phyloP scores from a whole-genome alignment of 2,797 vertebrate species.

The Ispidina lecontei region DNA sequence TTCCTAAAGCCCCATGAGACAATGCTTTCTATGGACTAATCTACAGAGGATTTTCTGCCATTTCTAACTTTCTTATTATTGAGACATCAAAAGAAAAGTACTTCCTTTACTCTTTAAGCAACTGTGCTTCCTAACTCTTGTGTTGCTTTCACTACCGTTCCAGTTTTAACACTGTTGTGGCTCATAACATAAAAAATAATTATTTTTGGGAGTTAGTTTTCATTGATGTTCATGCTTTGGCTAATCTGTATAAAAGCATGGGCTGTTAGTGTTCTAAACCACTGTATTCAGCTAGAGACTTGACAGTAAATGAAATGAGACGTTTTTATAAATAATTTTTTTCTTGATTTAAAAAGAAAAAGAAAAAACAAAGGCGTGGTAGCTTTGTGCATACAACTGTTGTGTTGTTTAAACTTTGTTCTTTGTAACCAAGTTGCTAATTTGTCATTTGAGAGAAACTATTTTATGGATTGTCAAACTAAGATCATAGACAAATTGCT shows the following conservation, averaged over 20 bases:
- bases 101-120: slow-evolving; percentile 69
- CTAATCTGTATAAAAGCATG: slow-evolving; percentile 72
- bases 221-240: slow-evolving; percentile 72
- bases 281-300: slow-evolving; percentile 70
- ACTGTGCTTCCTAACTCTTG: slow-evolving; percentile 70
- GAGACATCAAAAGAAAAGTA: slow-evolving; percentile 70
- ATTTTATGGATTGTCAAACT: slow-evolving; percentile 71
- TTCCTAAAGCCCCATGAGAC: slow-evolving; percentile 85
- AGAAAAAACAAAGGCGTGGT: neutral
- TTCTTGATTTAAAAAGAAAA: slow-evolving; percentile 42
- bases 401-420: slow-evolving; percentile 69
- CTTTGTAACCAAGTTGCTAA: slow-evolving; percentile 66
- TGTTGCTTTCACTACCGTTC: slow-evolving; percentile 73
- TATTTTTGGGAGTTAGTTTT: slow-evolving; percentile 42
- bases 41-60: slow-evolving; percentile 82
- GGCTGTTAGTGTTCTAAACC: slow-evolving; percentile 60
- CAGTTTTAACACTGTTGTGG: slow-evolving; percentile 67
- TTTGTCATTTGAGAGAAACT: slow-evolving; percentile 63
- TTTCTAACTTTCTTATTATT: slow-evolving; percentile 75
- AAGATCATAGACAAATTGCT: slow-evolving; percentile 56
- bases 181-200: slow-evolving; percentile 52
- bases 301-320: slow-evolving; percentile 67
- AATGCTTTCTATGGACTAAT: slow-evolving; percentile 86
- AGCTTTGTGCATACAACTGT: slow-evolving; percentile 70
- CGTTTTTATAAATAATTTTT: slow-evolving; percentile 71